Evolutionary conservation across 1,140 invertebrate species (phyloP).

Genomic region (Hylaeus anthracinus): DNA sequence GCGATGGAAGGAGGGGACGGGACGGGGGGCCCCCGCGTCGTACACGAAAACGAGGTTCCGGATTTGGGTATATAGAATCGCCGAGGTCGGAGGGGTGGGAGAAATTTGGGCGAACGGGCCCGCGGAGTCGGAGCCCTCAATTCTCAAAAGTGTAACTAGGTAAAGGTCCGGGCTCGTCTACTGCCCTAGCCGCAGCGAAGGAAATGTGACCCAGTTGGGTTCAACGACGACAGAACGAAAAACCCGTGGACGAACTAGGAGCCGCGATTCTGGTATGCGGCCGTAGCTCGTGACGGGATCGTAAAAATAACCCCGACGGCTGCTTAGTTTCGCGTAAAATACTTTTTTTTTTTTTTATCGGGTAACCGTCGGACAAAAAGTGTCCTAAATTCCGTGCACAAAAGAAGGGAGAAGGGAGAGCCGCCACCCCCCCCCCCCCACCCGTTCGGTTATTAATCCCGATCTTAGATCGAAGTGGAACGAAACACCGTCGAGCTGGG

Average conservation of each 20-base stretch:
- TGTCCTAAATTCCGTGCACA: constrained; percentile 53
- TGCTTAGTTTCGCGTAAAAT: constrained; percentile 38
- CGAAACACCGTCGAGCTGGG: background rate
- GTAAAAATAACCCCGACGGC: constrained; percentile 42
- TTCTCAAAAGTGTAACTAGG: constrained; percentile 58
- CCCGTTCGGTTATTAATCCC: constrained; percentile 34
- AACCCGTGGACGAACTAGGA: background rate
- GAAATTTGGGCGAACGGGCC: constrained; percentile 20
- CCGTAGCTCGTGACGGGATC: constrained; percentile 18
- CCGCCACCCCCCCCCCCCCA: too few species aligned
- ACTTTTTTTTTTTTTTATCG: constrained; percentile 32
- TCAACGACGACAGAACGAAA: background rate
- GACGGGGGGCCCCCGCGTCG: constrained; percentile 5
- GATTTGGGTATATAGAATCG: constrained; percentile 41
- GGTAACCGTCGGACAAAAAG: constrained; percentile 39
- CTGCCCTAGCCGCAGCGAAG: constrained; percentile 36
- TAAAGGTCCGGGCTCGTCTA: constrained; percentile 36
- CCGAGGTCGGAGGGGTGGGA: background rate
- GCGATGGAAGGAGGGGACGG: constrained; percentile 4
- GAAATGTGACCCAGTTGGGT: constrained; percentile 49
- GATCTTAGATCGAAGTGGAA: constrained; percentile 4
- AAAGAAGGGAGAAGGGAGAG: constrained; percentile 32
- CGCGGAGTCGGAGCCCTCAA: constrained; percentile 8
- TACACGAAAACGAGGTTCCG: constrained; percentile 51
- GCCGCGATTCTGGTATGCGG: constrained; percentile 27